Evolutionary conservation across 2,888 invertebrate species (phyloP).

Genomic region (Agrotis exclamationis): DNA sequence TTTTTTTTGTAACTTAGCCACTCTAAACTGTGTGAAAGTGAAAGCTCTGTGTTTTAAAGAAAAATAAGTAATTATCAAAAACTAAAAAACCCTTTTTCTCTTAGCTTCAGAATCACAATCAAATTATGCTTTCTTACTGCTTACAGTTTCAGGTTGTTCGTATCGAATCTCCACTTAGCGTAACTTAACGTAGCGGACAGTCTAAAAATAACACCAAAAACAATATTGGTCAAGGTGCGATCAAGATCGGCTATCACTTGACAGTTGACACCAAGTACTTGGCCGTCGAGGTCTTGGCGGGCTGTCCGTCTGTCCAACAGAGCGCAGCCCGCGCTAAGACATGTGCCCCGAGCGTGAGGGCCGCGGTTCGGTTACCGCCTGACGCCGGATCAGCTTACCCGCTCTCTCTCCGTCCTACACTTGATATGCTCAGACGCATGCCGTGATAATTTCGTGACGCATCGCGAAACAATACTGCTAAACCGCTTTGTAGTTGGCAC

Average conservation of each 20-base stretch:
- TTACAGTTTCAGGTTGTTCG: too few relatives aligned
- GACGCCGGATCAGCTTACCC: conserved; percentile 79
- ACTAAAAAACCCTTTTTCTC: too few relatives aligned
- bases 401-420: conserved; percentile 52
- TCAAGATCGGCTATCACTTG: conserved; percentile 48
- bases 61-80: neutral
- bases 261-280: conserved; percentile 50
- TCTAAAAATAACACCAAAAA: conserved; percentile 15
- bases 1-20: neutral
- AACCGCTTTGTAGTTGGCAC: conserved; percentile 51
- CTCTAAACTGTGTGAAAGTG: neutral
- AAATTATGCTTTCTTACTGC: neutral
- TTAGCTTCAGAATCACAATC: neutral
- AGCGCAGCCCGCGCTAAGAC: conserved; percentile 79
- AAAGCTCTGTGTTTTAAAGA: conserved; percentile 3
- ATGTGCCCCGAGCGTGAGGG: conserved; percentile 76
- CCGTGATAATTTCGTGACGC: conserved; percentile 72
- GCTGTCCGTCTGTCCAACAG: conserved; percentile 79
- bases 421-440: conserved; percentile 63
- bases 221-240: conserved; percentile 50
- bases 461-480: conserved; percentile 67
- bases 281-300: conserved; percentile 66
- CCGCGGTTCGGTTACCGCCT: conserved; percentile 83
- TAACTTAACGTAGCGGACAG: neutral
- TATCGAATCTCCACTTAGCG: neutral